These are phyloP conservation scores for Acanthurus lineatus DNA, from an alignment of 2,797 vertebrate genomes.

Conservation along the genomic window DNA sequence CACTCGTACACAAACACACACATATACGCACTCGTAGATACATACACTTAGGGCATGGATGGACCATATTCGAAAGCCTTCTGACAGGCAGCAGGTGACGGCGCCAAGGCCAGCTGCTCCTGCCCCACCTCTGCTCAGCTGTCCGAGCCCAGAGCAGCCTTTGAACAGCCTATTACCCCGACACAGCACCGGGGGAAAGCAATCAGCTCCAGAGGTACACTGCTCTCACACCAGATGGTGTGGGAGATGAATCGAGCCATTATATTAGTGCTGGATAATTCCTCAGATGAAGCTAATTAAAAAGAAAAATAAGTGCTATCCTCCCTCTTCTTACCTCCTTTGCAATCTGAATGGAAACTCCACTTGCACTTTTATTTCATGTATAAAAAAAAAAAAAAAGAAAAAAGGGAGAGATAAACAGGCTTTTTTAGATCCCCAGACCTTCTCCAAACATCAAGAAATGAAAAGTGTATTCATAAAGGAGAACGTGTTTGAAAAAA, in stretches of 20 bases:
- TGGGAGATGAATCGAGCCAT: conserved; percentile 89
- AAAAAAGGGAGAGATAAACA: neutral
- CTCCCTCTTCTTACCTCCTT: conserved; percentile 73
- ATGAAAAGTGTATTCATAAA: conserved; percentile 24
- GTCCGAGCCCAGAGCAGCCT: conserved; percentile 84
- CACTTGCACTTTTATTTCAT: conserved; percentile 36
- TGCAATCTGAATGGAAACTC: conserved; percentile 63
- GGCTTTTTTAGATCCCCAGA: conserved; percentile 13
- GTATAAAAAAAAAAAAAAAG: conserved; percentile 6
- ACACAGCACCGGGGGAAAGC: conserved; percentile 86
- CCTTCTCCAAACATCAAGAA: conserved; percentile 25
- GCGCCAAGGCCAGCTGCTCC: conserved; percentile 84
- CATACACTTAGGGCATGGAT: conserved; percentile 64
- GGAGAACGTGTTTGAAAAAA: conserved; percentile 32
- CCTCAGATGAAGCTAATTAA: conserved; percentile 90
- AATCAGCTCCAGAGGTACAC: conserved; percentile 86
- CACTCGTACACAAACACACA: conserved; percentile 37
- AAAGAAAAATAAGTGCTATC: conserved; percentile 84
- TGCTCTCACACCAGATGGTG: conserved; percentile 86
- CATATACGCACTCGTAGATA: conserved; percentile 37
- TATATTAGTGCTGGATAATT: conserved; percentile 89
- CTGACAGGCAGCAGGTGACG: conserved; percentile 87
- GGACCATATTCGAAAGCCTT: conserved; percentile 64
- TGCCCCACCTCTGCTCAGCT: conserved; percentile 88
- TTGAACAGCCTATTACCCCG: conserved; percentile 88